phyloP scores from a whole-genome alignment of 1,140 invertebrate genomes.

The Sesamia nonagrioides region DNA sequence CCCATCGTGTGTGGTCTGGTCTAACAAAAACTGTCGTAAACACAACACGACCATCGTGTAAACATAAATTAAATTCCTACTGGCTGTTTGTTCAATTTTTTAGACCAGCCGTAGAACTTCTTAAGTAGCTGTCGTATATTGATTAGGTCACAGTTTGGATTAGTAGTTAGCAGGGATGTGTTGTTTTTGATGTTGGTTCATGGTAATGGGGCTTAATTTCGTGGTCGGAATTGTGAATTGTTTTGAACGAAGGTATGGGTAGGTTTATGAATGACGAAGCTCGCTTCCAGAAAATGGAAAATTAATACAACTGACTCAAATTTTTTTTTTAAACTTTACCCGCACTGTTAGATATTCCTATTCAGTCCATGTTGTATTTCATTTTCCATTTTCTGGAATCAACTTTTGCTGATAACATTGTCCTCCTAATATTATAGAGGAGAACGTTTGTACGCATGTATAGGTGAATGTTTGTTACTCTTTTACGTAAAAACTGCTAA shows the following conservation, averaged over 20 bases:
- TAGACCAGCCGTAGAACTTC: conserved; percentile 62
- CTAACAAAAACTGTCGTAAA: conserved; percentile 59
- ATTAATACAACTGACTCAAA: no score
- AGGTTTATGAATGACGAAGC: conserved; percentile 10
- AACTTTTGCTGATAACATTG: no score
- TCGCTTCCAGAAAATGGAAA: neutral
- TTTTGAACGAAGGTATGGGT: neutral
- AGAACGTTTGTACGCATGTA: no score
- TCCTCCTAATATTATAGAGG: no score
- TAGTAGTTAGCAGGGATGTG: conserved; percentile 25
- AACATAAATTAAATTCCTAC: conserved; percentile 71
- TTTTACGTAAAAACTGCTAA: no score
- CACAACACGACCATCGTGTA: conserved; percentile 57
- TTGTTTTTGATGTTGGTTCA: conserved; percentile 38
- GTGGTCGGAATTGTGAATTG: conserved; percentile 28
- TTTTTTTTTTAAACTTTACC: neutral
- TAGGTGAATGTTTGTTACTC: no score
- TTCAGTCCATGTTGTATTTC: no score
- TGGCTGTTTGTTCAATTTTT: conserved; percentile 60
- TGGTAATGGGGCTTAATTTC: conserved; percentile 39
- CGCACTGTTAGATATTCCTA: no score
- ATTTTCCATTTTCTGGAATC: no score
- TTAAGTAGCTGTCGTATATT: conserved; percentile 66
- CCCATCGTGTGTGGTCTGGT: conserved; percentile 72
- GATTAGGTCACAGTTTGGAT: conserved; percentile 45